Percentiles rank a stretch among this genome's conserved stretches.
Evolutionary conservation across 2,888 invertebrate genomes (phyloP).

Genomic region (Lasioglossum calceatum): DNA sequence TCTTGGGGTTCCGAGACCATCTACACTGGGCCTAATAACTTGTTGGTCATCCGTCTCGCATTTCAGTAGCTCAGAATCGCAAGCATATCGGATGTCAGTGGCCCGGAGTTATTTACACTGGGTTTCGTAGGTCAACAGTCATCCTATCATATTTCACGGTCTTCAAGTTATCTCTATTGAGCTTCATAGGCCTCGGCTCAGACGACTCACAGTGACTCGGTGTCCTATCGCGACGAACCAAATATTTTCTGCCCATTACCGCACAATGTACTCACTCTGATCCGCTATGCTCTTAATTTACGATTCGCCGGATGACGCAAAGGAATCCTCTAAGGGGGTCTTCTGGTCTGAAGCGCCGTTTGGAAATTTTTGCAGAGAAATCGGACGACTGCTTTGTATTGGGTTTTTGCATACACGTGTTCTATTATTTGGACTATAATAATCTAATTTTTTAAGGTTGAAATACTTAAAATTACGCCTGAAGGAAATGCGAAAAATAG

Average conservation of each 20-base stretch:
- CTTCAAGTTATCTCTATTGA: not conserved
- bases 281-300: not conserved
- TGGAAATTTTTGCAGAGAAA: not conserved
- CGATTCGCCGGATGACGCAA: slow-evolving; percentile 11
- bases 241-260: not conserved
- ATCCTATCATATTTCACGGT: slow-evolving; percentile 4
- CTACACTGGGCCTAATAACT: not conserved
- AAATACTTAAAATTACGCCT: not conserved
- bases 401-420: not conserved
- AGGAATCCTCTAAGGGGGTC: slow-evolving; percentile 10
- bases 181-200: not conserved
- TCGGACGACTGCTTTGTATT: not conserved
- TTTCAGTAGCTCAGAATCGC: slow-evolving; percentile 1
- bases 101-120: not conserved
- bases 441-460: not conserved
- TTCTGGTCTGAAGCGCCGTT: not conserved
- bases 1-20: not conserved
- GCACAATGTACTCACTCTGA: not conserved
- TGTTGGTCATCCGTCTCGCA: not conserved
- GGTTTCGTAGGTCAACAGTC: slow-evolving; percentile 7
- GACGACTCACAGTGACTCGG: not conserved
- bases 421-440: not conserved
- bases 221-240: not conserved
- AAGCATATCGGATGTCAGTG: slow-evolving; percentile 5
- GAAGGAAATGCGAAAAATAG: too few relatives aligned